Conservation (phyloP, 1,140 invertebrate genomes). For the fruit fly (Drosophila melanogaster) region Release_6_plus_ISO1_MT NT_033777.3:18337501-18338000, state of each 20-base stretch:
- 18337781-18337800: too few relatives aligned
- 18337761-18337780: too few relatives aligned
- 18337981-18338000: conserved; percentile 40
- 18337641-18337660: conserved; percentile 26
- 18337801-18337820: not conserved
- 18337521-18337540: conserved; percentile 17
- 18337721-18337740: not conserved
- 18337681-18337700: not conserved
- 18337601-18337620: conserved; percentile 62
- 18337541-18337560: conserved; percentile 12
- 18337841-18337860: conserved; percentile 4
- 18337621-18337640: conserved; percentile 35
- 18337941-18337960: conserved; percentile 38
- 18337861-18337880: conserved; percentile 10
- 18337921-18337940: conserved; percentile 50
- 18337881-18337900: conserved; percentile 22
- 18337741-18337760: not conserved
- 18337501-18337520: conserved; percentile 38
- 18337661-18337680: conserved; percentile 18
- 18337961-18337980: conserved; percentile 8
- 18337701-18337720: conserved; percentile 9
- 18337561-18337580: conserved; percentile 12
- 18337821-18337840: not conserved
- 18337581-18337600: conserved; percentile 18
- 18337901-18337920: conserved; percentile 54